These are phyloP conservation scores for Dipodomys ordii DNA, from an alignment of 2,113 vertebrate genomes.

Conservation along the genomic window DNA sequence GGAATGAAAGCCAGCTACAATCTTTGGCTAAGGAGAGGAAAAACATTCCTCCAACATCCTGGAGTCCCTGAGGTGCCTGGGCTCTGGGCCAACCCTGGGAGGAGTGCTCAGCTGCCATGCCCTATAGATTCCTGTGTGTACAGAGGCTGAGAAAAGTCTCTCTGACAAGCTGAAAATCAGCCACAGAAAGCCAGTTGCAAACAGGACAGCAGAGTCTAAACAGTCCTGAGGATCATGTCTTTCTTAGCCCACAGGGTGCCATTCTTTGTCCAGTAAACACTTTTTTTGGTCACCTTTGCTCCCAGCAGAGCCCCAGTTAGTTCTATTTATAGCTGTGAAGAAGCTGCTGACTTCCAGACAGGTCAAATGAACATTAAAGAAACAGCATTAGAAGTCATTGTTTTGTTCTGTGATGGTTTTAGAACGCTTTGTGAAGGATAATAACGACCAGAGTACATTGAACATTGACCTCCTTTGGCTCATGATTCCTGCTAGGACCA, in stretches of 20 bases:
- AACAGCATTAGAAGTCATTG: conserved; percentile 31
- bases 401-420: conserved; percentile 55
- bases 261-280: background rate
- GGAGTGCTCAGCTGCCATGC: background rate
- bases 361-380: conserved; percentile 32
- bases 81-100: conserved; percentile 50
- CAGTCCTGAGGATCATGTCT: background rate
- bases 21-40: background rate
- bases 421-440: conserved; percentile 43
- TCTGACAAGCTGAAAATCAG: conserved; percentile 59
- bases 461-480: conserved; percentile 59
- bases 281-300: conserved; percentile 33
- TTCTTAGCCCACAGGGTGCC: background rate
- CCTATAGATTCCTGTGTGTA: background rate
- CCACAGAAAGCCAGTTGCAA: conserved; percentile 18
- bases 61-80: conserved; percentile 62
- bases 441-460: conserved; percentile 38
- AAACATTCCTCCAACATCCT: conserved; percentile 4
- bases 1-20: conserved; percentile 32
- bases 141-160: conserved; percentile 37
- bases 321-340: conserved; percentile 51
- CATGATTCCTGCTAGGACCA: conserved; percentile 24
- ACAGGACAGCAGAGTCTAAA: background rate
- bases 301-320: background rate
- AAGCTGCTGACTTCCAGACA: conserved; percentile 33